A percentile compares a stretch with the other conserved stretches of the same genome.
Conservation (phyloP, 2,113 vertebrate genomes). For the Pygoscelis adeliae region DNA sequence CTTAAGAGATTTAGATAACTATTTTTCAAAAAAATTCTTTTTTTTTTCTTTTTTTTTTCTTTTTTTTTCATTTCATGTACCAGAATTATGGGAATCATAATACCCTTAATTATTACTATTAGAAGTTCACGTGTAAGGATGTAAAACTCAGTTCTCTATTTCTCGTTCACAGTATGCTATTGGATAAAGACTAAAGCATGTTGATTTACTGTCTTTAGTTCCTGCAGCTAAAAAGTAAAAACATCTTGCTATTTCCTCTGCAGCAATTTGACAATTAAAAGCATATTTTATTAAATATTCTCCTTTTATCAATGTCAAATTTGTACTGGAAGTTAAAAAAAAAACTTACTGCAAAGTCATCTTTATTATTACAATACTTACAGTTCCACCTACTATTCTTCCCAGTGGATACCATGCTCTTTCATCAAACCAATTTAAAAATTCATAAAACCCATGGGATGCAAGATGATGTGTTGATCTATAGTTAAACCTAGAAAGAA, state of each 20-base stretch:
- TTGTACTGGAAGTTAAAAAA: background rate
- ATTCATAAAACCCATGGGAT: constrained; percentile 98
- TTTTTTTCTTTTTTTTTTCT: background rate
- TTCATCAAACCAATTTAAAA: constrained; percentile 99
- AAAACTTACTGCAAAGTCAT: background rate
- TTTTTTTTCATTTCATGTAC: background rate
- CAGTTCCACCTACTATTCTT: constrained; percentile 98
- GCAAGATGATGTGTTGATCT: constrained; percentile 99
- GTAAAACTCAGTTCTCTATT: background rate
- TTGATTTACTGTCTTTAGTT: background rate
- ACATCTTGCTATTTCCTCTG: background rate
- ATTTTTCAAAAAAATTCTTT: background rate
- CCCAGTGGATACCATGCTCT: constrained; percentile 98
- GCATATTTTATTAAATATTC: background rate
- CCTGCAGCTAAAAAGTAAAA: background rate
- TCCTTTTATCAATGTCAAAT: background rate
- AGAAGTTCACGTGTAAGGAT: background rate
- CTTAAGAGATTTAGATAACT: background rate
- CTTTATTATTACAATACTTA: constrained; percentile 78
- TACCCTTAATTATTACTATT: background rate
- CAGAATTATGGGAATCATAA: background rate
- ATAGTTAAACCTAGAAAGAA: constrained; percentile 94
- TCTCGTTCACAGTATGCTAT: background rate
- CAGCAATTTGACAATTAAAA: background rate
- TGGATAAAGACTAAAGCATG: background rate